These are phyloP conservation scores for Bombus superbus DNA, from an alignment of 1,140 invertebrate species.

Conservation along the genomic window DNA sequence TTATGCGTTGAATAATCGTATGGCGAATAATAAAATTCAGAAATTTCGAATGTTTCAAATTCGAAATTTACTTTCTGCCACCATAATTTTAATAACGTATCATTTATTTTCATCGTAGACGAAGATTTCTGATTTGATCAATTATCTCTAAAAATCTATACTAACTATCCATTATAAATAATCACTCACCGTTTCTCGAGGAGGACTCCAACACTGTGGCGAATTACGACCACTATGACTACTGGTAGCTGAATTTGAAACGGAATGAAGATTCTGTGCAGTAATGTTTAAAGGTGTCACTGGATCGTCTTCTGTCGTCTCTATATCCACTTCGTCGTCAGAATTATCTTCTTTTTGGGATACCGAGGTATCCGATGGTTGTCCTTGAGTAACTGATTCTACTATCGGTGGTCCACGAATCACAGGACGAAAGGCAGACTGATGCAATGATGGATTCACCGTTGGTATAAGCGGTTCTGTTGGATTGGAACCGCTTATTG, in stretches of 20 bases:
- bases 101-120: background rate
- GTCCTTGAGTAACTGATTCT: conserved; percentile 64
- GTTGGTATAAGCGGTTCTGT: conserved; percentile 74
- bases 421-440: conserved; percentile 88
- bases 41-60: too few relatives aligned
- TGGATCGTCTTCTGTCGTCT: conserved; percentile 78
- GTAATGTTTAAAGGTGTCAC: conserved; percentile 67
- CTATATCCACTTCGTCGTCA: conserved; percentile 80
- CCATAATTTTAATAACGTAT: too few relatives aligned
- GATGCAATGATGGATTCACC: conserved; percentile 76
- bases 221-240: conserved; percentile 77
- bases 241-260: conserved; percentile 74
- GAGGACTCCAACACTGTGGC: conserved; percentile 80
- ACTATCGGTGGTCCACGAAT: conserved; percentile 74
- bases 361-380: conserved; percentile 47
- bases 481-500: conserved; percentile 71
- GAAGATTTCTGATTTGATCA: background rate
- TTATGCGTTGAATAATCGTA: too few relatives aligned
- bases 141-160: background rate
- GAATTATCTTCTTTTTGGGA: conserved; percentile 74
- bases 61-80: too few relatives aligned
- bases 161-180: background rate
- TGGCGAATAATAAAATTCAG: too few relatives aligned
- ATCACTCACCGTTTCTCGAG: conserved; percentile 78
- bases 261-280: conserved; percentile 70